Base-by-base conservation (phyloP, 2,113 vertebrate genomes). In the Coptodon bakossiorum region DNA sequence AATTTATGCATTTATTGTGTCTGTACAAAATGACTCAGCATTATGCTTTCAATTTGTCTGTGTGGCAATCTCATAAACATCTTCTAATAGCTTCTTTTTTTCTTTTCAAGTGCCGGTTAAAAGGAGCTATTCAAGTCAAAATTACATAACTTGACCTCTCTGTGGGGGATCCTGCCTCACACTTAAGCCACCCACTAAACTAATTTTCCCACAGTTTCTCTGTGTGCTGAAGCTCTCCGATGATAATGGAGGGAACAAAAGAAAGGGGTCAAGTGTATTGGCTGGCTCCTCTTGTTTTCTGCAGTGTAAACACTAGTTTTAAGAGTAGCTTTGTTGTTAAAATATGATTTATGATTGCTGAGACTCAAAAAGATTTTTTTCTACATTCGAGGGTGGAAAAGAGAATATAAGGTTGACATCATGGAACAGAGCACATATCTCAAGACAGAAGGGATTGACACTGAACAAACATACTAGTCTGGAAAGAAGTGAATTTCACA, bases 261-360 rank as follows among this genome's bases (percentile, higher is more conserved):
- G 57, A 78, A 24, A 34, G 71, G 52, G 84, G 79, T 92, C 68
- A 84, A 71, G 38, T 52, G 53, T 34, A 71, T 52, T 43, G 38
- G 40, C 80, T 1, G 9, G 54, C 2, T 86, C 71, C 63, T 90
- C 31, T 78, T 56, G 7, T 52, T 80, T 79, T 89, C 36, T 93
- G 84, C 86, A 91, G 87, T 89, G 88, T 61, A 88, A 91, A 93
- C 91, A 84, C 79, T 54, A 78, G 10, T 86, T 93, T 82, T 80
- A 54, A 85, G 29, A 88, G 4, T 27, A 68, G 40, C 9, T 86
- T 66, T 66, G 76, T 79, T 16, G 7, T 80, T 81, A 83, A 52
- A 83, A 86, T 82, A 53, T 84, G 12, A 43, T 8, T 63, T 43
- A 50, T 4, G 43, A 36, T 22, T 52, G 10, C 7, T 16, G 13